Evolutionary conservation across 2,888 invertebrate genomes (phyloP), one percentile per base, ranked within the genome.

Genomic region (Bellardia pandia): DNA sequence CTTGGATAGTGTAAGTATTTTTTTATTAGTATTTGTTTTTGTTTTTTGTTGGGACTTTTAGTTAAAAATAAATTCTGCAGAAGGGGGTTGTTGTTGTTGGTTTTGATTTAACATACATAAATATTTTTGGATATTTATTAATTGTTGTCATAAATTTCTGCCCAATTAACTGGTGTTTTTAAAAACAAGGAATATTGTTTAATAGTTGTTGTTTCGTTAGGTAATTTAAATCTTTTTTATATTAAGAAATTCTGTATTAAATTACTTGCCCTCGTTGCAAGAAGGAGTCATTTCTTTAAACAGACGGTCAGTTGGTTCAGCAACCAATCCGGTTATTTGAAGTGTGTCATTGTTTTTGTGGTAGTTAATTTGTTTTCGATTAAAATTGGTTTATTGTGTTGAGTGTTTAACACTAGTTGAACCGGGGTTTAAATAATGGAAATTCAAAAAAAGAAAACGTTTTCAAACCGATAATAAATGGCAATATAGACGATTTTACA

Each of bases 1-100:
- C 95, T 94, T 95, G 89, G 93, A 93, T 88, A 93, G 91, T 90
- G 93, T 94, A 91, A 93, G 93, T 92, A 89, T 74, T 72, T 51
- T 45, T 16, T 7, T 14, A 62, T 7, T 14, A 62, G 23, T n/a
- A 56, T 58, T 58, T 23, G n/a, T 42, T 64, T 48, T 68, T 11
- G 0, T 53, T 68, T 68, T 58, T 33, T 51, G 33, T 62, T 5
- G 6, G 4, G 40, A 62, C 23, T 71, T 42, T 37, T 16, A 69
- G 40, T 77, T 68, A 77, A 58, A 42, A 45, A 30, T 0, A 7
- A 23, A 4, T n/a, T 58, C 5, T 30, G 14, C 60, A 74, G n/a
- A 7, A 45, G 6, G 13, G 11, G 7, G 9, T 13, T 13, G n/a
- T 23, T 48, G 7, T 16, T 8, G 37, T 60, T 14, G 68, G 48